Base-by-base conservation (phyloP, 2,113 vertebrate species). In the Stomatorhinus ivindoensis region DNA sequence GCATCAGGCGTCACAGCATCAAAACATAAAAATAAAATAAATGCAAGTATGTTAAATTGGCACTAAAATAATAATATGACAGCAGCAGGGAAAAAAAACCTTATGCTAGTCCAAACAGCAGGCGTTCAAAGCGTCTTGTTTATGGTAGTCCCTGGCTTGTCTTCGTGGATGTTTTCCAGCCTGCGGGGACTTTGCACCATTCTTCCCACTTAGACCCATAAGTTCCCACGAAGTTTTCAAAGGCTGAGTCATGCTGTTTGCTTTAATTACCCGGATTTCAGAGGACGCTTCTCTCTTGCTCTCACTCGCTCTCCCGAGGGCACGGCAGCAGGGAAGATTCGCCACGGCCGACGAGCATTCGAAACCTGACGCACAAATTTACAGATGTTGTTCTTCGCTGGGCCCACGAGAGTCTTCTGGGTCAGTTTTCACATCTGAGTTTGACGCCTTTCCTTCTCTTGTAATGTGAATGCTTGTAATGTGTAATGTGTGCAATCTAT, bases 191-290 rank as follows among this genome's bases (percentile, higher is more conserved):
- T 96, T 96, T 96, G 95, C 95, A 96, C 96, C 96, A 96, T 95
- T 96, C 92, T 93, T 95, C 95, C 94, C 93, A 96, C 94, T 96
- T 95, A 96, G 95, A 94, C 95, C 96, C 93, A 94, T 93, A 93
- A 94, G 96, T 97, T 97, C 96, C 96, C 96, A 97, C 96, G 97
- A 95, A 94, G 95, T 93, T 93, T 96, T 97, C 95, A 97, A 95
- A 95, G 95, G 92, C 95, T 97, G 96, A 97, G 96, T 97, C 96
- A 97, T 96, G 94, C 93, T 95, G 94, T 93, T 95, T 94, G 95
- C 95, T 95, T 96, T 96, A 96, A 97, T 97, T 97, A 96, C 96
- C 96, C 94, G 94, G 92, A 95, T 96, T 95, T 96, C 95, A 96
- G 96, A 97, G 96, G 96, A 95, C 94, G 95, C 95, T 85, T 8